phyloP scores from a whole-genome alignment of 1,140 invertebrate genomes.

The Venustaconcha ellipsiformis region DNA sequence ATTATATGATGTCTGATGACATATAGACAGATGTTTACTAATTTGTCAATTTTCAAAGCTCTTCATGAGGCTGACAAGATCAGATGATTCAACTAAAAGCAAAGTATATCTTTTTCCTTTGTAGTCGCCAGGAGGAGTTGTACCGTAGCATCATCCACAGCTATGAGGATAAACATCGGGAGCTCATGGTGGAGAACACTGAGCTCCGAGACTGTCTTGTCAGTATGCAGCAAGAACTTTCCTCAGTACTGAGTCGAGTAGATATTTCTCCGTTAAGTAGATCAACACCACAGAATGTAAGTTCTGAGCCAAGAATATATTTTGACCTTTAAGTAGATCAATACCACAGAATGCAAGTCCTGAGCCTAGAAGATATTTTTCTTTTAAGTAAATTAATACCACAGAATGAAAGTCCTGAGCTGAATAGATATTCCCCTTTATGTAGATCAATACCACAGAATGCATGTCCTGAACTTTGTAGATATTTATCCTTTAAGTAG shows the following conservation, averaged over 20 bases:
- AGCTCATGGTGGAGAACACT: constrained; percentile 58
- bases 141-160: constrained; percentile 54
- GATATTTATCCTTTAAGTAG: too few relatives aligned
- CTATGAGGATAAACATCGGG: constrained; percentile 62
- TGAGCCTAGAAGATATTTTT: too few relatives aligned
- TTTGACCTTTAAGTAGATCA: too few relatives aligned
- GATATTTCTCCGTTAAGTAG: too few relatives aligned
- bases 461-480: constrained; percentile 3
- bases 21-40: not conserved
- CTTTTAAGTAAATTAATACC: too few relatives aligned
- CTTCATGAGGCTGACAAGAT: not conserved
- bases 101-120: constrained; percentile 5
- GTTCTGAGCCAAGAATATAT: too few relatives aligned
- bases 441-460: too few relatives aligned
- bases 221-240: constrained; percentile 55
- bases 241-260: constrained; percentile 30
- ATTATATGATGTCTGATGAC: too few relatives aligned
- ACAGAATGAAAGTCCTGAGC: constrained; percentile 21
- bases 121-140: constrained; percentile 62
- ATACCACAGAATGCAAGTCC: too few relatives aligned
- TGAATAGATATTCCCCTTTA: too few relatives aligned
- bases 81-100: not conserved
- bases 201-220: constrained; percentile 56
- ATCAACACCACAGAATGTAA: too few relatives aligned
- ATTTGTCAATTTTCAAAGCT: not conserved